A percentile compares a stretch with the other conserved stretches of the same genome.
Evolutionary conservation across 2,888 invertebrate genomes (phyloP).

Genomic region (Tethea ocularis): DNA sequence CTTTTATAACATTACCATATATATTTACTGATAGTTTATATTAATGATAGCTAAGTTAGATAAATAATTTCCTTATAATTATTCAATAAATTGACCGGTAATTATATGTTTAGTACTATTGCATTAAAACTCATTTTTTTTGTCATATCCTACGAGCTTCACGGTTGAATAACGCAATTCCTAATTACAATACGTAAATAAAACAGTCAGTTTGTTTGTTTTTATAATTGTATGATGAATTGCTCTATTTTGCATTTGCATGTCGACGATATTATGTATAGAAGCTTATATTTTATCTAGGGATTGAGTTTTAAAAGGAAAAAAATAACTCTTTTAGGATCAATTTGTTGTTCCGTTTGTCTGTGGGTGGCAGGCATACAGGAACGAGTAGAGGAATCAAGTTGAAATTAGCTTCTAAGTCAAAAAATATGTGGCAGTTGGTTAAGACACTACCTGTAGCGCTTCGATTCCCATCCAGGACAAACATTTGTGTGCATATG

Average conservation of each 20-base stretch:
- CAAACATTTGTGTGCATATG: no score
- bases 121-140: background rate
- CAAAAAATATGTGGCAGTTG: no score
- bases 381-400: no score
- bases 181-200: background rate
- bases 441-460: no score
- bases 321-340: no score
- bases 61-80: background rate
- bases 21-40: background rate
- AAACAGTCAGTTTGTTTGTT: background rate
- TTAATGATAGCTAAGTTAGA: background rate
- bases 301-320: no score
- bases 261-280: background rate
- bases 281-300: background rate
- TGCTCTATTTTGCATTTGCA: background rate
- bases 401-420: no score
- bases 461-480: no score
- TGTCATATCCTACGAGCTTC: background rate
- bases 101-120: background rate
- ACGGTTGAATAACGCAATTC: background rate
- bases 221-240: slow-evolving; percentile 2
- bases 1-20: no score
- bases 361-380: no score
- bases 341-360: no score
- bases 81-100: background rate